These are phyloP conservation scores for Tolmerus cingulatus DNA, from an alignment of 2,888 invertebrate genomes.

Conservation along the genomic window DNA sequence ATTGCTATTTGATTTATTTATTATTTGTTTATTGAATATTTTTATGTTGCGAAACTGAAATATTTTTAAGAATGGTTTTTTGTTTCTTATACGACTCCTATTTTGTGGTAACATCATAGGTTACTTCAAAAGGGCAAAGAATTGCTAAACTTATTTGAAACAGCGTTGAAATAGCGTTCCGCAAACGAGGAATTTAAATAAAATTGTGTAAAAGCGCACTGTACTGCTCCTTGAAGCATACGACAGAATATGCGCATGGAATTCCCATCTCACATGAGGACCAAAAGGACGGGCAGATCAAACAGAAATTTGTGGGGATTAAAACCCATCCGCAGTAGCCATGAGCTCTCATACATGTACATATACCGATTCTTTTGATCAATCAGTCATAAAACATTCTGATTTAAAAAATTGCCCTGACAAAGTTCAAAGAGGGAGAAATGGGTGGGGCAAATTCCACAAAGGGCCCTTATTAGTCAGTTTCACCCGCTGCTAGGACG, in stretches of 20 bases:
- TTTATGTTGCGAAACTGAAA: no score
- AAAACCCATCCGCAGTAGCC: constrained; percentile 38
- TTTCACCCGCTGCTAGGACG: not conserved
- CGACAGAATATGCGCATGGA: not conserved
- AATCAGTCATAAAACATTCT: constrained; percentile 23
- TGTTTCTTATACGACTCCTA: not conserved
- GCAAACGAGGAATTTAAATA: not conserved
- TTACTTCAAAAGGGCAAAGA: not conserved
- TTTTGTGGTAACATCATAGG: not conserved
- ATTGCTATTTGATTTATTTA: no score
- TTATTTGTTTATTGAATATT: no score
- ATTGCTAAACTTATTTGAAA: not conserved
- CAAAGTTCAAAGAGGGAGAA: constrained; percentile 16
- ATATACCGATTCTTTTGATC: constrained; percentile 12
- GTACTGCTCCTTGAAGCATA: not conserved
- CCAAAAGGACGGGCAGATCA: constrained; percentile 33
- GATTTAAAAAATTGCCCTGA: constrained; percentile 29
- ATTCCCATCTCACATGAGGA: not conserved
- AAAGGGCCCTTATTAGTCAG: constrained; percentile 27
- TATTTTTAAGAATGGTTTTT: no score
- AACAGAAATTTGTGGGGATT: constrained; percentile 28
- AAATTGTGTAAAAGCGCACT: not conserved
- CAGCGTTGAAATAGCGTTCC: no score
- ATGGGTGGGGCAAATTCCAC: not conserved
- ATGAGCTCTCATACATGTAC: not conserved